phyloP scores from a whole-genome alignment of 2,888 invertebrate genomes.

The Nomada ferruginata region DNA sequence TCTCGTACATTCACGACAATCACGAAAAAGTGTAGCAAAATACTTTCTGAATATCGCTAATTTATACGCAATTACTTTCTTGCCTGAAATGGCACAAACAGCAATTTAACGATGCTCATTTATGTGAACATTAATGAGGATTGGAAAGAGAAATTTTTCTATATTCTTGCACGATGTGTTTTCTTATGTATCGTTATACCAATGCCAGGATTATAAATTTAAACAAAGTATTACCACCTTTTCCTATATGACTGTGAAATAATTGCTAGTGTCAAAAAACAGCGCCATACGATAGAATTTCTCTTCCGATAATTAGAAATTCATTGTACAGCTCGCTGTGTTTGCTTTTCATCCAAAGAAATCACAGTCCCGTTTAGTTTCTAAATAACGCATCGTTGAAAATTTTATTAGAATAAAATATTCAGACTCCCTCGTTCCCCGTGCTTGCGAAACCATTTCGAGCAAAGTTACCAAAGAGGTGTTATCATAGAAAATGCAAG shows the following conservation, averaged over 20 bases:
- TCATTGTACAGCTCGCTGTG: neutral
- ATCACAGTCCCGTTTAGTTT: neutral
- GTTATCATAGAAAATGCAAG: constrained; percentile 24
- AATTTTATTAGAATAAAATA: neutral
- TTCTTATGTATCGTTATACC: neutral
- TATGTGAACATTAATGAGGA: neutral
- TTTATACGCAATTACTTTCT: neutral
- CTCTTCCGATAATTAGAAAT: neutral
- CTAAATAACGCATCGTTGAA: neutral
- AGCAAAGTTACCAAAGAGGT: neutral
- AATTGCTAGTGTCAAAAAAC: too few species aligned
- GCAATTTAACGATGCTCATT: constrained; percentile 9
- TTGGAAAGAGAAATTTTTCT: neutral
- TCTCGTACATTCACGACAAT: too few species aligned
- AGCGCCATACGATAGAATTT: neutral
- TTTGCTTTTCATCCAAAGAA: neutral
- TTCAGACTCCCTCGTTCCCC: neutral
- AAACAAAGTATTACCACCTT: neutral
- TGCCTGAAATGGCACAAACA: neutral
- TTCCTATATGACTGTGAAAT: too few species aligned
- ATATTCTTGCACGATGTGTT: too few species aligned
- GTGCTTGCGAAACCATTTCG: neutral
- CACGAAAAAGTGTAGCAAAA: neutral
- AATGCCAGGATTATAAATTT: neutral
- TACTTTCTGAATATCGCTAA: neutral